Evolutionary conservation across 2,113 vertebrate species (phyloP), one percentile per base, ranked within the genome.

Genomic region (Piprites chloris): DNA sequence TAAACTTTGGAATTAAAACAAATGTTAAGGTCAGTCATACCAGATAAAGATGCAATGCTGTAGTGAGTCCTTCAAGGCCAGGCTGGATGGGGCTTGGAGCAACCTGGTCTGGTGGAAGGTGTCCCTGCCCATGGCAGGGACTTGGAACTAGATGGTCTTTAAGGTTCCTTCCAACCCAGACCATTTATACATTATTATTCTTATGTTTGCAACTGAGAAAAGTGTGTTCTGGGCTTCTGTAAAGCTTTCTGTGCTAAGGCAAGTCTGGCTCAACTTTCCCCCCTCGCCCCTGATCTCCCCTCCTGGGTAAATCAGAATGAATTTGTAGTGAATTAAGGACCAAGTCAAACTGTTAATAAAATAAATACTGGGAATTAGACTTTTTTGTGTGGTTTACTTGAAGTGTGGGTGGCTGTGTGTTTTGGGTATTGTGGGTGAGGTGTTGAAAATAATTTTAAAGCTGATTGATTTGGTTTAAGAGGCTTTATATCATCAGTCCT

Each of bases 261-360:
- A 78, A 15, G 15, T 3, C 30, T 71, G 56, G 14, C 50, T 80
- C 8, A 20, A 0, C 77, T 94, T 68, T 19, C 1, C 16, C 9
- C 24, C 39, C 12, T 53, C 0, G 3, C 2, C 26, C 49, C 14
- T 7, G 3, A 0, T 62, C 21, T 77, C 17, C 42, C 4, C 26
- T 93, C 14, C 6, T 53, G 53, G 3, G 3, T 44, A 18, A 23
- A 16, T n/a, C 77, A 46, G 44, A 68, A 50, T 49, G 23, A 44
- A 47, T 72, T 44, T 72, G 9, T n/a, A 33, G 41, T 83, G 53
- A 79, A 4, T 35, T 63, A 61, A 85, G 39, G 15, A 85, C 28
- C 7, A 39, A n/a, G 30, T 47, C 22, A 63, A 27, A 49, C 23
- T 58, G 49, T 42, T 78, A 4, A 11, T 59, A 27, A 75, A 84